Base-by-base conservation (phyloP, 2,797 vertebrate genomes). In the Eospalax fontanierii region DNA sequence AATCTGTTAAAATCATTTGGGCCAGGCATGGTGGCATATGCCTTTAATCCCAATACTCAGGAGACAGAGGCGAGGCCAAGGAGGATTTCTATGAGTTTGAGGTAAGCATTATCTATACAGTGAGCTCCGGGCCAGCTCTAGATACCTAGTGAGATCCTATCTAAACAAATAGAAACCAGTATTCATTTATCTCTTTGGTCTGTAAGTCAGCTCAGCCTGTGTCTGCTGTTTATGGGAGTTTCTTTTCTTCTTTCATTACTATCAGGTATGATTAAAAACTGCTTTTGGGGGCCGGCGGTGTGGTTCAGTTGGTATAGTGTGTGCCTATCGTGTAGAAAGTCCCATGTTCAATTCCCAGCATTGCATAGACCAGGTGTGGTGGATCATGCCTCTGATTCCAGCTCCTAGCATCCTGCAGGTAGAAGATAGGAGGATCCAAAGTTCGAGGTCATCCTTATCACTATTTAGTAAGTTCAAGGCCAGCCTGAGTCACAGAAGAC, bases 201-300 rank as follows among this genome's bases (percentile, higher is more conserved):
- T 83, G 4, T 33, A 83, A 46, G 28, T 26, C 71, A 71, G 18
- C 33, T 66, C n/a, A 82, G 18, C 35, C 83, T 35, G 38, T 28
- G 18, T 87, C 90, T 35, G 57, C 21, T 74, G 18, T 89, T 54
- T 75, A 90, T 38, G 83, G 83, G 50, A 73, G 73, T 79, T 84
- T 75, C 11, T 11, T 54, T 83, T 18, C 91, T 93, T 82, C 88
- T 84, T 73, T 33, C 35, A 28, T 40, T 78, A 59, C 38, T 63
- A 15, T 21, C 33, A 19, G 66, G 21, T 68, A 63, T 35, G 30
- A 63, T 82, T 38, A 92, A 63, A 86, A 89, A 89, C 33, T 74
- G 81, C 74, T 73, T 91, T 76, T 83, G 81, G 57, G 82, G 50
- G 63, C 6, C 61, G 63, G 30, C 22, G 46, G 16, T 30, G 24